Evolutionary conservation across 2,888 invertebrate species (phyloP).

Genomic region (Harpalus rubripes): DNA sequence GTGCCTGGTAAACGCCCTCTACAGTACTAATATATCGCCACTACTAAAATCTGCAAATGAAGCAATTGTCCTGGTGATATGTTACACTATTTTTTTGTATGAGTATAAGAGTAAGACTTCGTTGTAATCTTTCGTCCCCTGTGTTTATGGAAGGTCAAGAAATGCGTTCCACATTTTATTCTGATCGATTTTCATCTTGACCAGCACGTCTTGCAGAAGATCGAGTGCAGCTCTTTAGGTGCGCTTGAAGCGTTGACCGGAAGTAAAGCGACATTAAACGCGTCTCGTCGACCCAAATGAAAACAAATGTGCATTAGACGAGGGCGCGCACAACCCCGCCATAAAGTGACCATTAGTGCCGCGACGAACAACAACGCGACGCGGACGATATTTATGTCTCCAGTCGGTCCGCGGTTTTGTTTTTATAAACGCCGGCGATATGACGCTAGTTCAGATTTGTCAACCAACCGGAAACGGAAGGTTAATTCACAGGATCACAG

Average conservation of each 20-base stretch:
- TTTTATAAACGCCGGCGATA: conserved; percentile 41
- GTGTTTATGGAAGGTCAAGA: background rate
- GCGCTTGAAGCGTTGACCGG: conserved; percentile 51
- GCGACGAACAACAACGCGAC: conserved; percentile 52
- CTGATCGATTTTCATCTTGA: conserved; percentile 2
- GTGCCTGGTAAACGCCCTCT: too few species aligned
- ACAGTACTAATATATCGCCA: too few species aligned
- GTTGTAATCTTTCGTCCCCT: too few species aligned
- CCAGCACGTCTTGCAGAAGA: conserved; percentile 19
- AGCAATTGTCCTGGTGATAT: too few species aligned
- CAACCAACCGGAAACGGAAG: background rate
- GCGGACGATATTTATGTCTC: conserved; percentile 44
- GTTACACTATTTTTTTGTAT: too few species aligned
- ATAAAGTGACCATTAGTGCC: conserved; percentile 60
- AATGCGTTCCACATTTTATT: background rate
- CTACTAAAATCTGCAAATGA: too few species aligned
- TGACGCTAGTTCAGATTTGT: conserved; percentile 5
- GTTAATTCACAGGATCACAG: too few species aligned
- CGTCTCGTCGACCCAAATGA: conserved; percentile 58
- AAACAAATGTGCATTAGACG: conserved; percentile 59
- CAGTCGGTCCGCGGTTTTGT: conserved; percentile 25
- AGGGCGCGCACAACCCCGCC: conserved; percentile 16
- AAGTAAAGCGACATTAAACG: conserved; percentile 60
- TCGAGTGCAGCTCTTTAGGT: conserved; percentile 58
- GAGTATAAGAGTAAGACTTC: too few species aligned